Percentiles rank a stretch among this genome's conserved stretches.
phyloP scores from a whole-genome alignment of 1,140 invertebrate genomes.

The Eciton burchellii region DNA sequence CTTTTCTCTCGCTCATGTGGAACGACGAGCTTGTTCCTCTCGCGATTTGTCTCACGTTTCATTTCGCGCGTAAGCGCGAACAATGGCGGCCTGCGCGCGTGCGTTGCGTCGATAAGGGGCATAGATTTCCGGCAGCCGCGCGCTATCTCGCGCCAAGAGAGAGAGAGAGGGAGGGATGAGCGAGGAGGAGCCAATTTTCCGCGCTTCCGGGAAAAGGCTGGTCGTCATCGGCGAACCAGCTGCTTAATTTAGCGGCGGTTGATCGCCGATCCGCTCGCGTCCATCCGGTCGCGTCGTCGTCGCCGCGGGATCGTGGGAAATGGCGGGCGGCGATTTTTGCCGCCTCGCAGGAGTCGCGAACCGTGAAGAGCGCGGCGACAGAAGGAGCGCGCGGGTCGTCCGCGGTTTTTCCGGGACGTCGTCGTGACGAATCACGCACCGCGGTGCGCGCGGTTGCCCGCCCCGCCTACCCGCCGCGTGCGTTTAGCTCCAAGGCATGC shows the following conservation, averaged over 20 bases:
- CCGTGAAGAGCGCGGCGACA: slow-evolving; percentile 45
- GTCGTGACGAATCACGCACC: slow-evolving; percentile 11
- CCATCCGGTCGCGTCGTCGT: not conserved
- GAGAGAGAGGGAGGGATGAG: too few relatives aligned
- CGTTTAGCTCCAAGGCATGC: not conserved
- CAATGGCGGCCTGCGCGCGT: slow-evolving; percentile 21
- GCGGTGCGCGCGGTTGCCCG: too few relatives aligned
- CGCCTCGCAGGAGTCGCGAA: slow-evolving; percentile 20
- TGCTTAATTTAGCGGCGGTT: too few relatives aligned
- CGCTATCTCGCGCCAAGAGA: too few relatives aligned
- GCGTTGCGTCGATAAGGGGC: too few relatives aligned
- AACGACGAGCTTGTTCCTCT: not conserved
- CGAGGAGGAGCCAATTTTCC: too few relatives aligned
- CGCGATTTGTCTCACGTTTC: slow-evolving; percentile 40
- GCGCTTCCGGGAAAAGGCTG: too few relatives aligned
- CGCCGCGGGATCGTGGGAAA: slow-evolving; percentile 21
- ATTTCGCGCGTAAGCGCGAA: slow-evolving; percentile 20
- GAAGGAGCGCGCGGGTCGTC: slow-evolving; percentile 23
- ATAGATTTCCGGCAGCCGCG: too few relatives aligned
- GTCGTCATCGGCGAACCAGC: too few relatives aligned
- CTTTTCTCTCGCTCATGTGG: not conserved
- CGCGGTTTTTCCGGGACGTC: slow-evolving; percentile 10
- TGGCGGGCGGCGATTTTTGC: slow-evolving; percentile 4
- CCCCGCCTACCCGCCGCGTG: not conserved
- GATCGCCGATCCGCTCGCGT: too few relatives aligned